phyloP scores from a whole-genome alignment of 2,113 vertebrate genomes.

The Eleginops maclovinus region DNA sequence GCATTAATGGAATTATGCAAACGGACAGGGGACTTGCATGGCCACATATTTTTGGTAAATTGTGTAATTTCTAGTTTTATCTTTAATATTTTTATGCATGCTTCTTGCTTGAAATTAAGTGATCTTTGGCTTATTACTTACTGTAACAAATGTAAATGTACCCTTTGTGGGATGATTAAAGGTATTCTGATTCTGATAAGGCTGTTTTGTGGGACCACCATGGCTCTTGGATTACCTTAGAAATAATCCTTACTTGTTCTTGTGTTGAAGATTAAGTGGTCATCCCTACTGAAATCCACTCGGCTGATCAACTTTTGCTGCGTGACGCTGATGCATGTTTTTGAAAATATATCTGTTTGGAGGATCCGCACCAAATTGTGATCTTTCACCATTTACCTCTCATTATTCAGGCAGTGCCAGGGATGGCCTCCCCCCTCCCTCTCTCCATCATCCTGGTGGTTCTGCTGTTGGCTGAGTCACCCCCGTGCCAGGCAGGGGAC shows the following conservation, averaged over 20 bases:
- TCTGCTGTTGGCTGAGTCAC: conserved; percentile 65
- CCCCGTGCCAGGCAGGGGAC: conserved; percentile 82
- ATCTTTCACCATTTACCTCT: background rate
- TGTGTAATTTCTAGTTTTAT: too few relatives aligned
- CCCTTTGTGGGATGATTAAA: too few relatives aligned
- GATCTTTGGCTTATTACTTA: too few relatives aligned
- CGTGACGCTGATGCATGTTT: background rate
- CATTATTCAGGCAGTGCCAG: conserved; percentile 68
- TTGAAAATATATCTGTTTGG: background rate
- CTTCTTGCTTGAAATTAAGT: too few relatives aligned
- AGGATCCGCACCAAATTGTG: background rate
- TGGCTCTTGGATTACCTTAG: background rate
- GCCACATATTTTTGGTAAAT: too few relatives aligned
- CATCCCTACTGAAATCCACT: background rate
- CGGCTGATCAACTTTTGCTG: background rate
- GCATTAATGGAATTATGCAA: background rate
- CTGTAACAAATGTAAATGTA: too few relatives aligned
- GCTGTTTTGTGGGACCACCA: background rate
- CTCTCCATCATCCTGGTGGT: conserved; percentile 71
- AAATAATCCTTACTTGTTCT: background rate
- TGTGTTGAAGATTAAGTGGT: background rate
- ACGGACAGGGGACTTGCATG: background rate
- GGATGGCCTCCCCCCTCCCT: conserved; percentile 75
- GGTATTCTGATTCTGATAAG: too few relatives aligned
- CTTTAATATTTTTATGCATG: too few relatives aligned